Percentiles rank a stretch among this genome's conserved stretches.
These are phyloP conservation scores for Linyphia triangularis DNA, from an alignment of 2,888 invertebrate species.

Conservation along the genomic window DNA sequence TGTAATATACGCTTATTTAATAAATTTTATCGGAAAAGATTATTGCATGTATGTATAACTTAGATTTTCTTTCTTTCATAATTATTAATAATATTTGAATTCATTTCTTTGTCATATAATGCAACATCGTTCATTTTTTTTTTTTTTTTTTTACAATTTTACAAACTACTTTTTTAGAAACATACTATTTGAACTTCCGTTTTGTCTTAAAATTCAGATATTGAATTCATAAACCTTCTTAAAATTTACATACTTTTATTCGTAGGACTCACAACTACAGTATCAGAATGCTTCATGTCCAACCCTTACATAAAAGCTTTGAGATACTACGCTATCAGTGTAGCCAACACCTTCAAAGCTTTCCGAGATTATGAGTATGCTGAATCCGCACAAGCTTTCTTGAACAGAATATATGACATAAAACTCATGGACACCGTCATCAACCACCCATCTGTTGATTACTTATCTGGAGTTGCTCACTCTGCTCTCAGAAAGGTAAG, in stretches of 20 bases:
- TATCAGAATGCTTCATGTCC: background rate
- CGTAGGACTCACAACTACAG: background rate
- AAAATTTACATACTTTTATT: background rate
- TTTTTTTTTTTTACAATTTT: background rate
- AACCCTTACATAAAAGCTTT: conserved; percentile 51
- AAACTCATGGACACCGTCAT: conserved; percentile 41
- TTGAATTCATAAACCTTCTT: background rate
- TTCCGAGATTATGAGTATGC: conserved; percentile 42
- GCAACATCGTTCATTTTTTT: background rate
- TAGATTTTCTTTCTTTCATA: too few species aligned
- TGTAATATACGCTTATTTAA: too few species aligned
- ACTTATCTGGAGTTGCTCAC: conserved; percentile 50
- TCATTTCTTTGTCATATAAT: background rate
- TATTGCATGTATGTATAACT: too few species aligned
- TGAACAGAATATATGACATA: conserved; percentile 44
- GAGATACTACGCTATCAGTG: conserved; percentile 36
- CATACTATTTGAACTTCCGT: background rate
- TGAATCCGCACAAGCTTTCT: conserved; percentile 26
- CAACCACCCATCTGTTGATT: conserved; percentile 63
- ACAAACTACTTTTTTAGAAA: background rate
- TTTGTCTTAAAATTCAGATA: background rate
- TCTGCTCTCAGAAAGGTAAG: conserved; percentile 54
- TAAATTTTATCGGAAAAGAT: too few species aligned
- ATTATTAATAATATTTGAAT: background rate
- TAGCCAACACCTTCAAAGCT: conserved; percentile 45